A percentile compares a stretch with the other conserved stretches of the same genome.
Conservation (phyloP, 2,113 vertebrate species). For the Cricetomys ansorgei region DNA sequence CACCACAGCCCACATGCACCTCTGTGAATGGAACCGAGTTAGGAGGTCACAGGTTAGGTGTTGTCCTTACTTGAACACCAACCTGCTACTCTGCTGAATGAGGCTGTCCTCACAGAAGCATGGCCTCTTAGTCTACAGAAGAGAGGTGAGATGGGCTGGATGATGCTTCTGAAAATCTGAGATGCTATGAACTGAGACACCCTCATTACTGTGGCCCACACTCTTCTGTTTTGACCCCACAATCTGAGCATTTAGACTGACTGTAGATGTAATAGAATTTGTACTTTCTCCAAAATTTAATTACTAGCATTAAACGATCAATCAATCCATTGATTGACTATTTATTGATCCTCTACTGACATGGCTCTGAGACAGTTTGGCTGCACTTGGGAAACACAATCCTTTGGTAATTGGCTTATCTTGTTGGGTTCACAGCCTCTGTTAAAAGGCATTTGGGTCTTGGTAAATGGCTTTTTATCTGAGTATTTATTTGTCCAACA, state of each 20-base stretch:
- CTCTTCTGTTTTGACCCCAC: slow-evolving; percentile 40
- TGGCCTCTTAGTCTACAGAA: not conserved
- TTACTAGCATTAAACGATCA: slow-evolving; percentile 75
- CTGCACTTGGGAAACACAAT: slow-evolving; percentile 63
- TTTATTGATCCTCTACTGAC: slow-evolving; percentile 74
- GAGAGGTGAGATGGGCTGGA: not conserved
- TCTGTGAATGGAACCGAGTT: not conserved
- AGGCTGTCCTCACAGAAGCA: not conserved
- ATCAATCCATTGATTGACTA: slow-evolving; percentile 79
- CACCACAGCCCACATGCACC: not conserved
- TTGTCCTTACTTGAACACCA: not conserved
- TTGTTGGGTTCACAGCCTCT: not conserved
- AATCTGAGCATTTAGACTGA: slow-evolving; percentile 43
- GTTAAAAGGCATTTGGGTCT: slow-evolving; percentile 47
- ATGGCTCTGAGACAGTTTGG: slow-evolving; percentile 55
- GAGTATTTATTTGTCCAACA: slow-evolving; percentile 68
- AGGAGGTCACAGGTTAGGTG: not conserved
- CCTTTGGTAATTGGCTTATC: slow-evolving; percentile 69
- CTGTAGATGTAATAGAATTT: slow-evolving; percentile 70
- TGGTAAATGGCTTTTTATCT: slow-evolving; percentile 72
- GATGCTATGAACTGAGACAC: not conserved
- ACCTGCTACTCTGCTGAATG: accelerated
- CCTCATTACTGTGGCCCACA: not conserved
- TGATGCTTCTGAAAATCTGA: not conserved
- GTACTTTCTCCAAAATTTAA: slow-evolving; percentile 66